Conservation (phyloP, 1,140 invertebrate species). For the Octopus sinensis region DNA sequence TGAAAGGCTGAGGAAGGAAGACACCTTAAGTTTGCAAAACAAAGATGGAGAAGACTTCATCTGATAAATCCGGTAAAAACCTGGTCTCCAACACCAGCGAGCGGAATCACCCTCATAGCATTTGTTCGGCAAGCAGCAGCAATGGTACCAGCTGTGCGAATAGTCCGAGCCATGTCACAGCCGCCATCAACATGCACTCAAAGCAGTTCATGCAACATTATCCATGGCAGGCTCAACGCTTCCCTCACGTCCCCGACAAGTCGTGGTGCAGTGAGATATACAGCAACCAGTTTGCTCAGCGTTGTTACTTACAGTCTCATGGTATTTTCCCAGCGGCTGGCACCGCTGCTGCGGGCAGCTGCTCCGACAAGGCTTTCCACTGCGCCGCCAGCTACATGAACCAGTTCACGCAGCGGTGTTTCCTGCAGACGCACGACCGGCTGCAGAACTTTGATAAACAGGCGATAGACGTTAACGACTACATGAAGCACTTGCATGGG, state of each 20-base stretch:
- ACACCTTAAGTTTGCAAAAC: neutral
- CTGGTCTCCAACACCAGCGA: neutral
- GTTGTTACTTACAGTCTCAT: neutral
- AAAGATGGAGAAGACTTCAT: neutral
- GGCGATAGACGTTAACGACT: neutral
- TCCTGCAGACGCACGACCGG: neutral
- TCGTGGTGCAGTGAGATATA: neutral
- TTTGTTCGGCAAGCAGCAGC: neutral
- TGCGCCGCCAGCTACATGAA: neutral
- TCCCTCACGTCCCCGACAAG: neutral
- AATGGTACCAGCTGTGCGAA: neutral
- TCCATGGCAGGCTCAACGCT: neutral
- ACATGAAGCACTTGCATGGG: too few relatives aligned
- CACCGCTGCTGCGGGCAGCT: too few relatives aligned
- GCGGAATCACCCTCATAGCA: neutral
- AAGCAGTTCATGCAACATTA: neutral
- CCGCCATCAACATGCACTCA: neutral
- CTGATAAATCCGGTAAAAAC: neutral
- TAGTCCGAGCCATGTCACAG: neutral
- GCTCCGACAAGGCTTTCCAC: neutral
- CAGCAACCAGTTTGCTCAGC: constrained; percentile 3
- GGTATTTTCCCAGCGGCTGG: neutral
- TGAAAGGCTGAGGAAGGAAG: too few relatives aligned
- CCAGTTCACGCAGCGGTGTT: neutral
- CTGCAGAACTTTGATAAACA: constrained; percentile 1